phyloP scores from a whole-genome alignment of 2,113 vertebrate species.

The Sturnira hondurensis region DNA sequence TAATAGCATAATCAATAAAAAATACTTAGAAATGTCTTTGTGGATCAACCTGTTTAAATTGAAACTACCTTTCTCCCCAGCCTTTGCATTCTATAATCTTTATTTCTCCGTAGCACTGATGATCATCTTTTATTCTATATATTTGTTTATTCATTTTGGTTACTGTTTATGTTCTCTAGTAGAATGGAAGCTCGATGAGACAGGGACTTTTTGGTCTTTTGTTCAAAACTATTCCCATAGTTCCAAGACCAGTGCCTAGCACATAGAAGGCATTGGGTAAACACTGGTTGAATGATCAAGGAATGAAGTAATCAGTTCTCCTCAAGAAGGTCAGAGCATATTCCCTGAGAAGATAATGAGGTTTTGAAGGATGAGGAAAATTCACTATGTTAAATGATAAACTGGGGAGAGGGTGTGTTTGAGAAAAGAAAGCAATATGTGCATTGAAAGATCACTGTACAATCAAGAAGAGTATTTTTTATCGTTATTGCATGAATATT shows the following conservation, averaged over 20 bases:
- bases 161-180: not conserved
- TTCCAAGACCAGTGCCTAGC: not conserved
- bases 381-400: not conserved
- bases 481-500: not conserved
- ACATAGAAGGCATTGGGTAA: not conserved
- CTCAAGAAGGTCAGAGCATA: not conserved
- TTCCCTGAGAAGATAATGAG: not conserved
- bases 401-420: not conserved
- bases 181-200: not conserved
- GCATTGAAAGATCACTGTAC: not conserved
- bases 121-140: not conserved
- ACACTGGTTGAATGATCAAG: not conserved
- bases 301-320: not conserved
- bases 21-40: not conserved
- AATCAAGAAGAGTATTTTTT: not conserved
- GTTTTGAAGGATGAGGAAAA: not conserved
- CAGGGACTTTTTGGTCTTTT: not conserved
- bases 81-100: not conserved
- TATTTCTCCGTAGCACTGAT: not conserved
- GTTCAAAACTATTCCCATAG: not conserved
- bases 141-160: not conserved
- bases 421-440: not conserved
- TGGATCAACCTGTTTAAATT: not conserved
- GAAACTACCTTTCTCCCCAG: not conserved
- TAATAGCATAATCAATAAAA: no score